Base-by-base conservation (phyloP, 2,113 vertebrate species). In the Proterorhinus semilunaris region DNA sequence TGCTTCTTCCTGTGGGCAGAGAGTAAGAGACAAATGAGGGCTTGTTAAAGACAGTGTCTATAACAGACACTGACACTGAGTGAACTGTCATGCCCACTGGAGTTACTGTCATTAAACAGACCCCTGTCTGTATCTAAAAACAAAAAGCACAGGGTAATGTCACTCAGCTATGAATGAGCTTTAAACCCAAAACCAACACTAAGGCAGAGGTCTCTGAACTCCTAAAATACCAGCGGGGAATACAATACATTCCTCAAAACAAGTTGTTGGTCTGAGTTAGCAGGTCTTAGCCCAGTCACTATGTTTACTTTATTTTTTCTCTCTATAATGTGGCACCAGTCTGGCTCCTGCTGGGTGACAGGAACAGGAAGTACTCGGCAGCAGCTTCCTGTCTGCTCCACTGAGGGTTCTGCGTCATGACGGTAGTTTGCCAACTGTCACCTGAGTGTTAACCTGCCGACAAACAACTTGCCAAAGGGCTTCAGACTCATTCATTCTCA, bases 1-100 rank as follows among this genome's bases (percentile, higher is more conserved):
- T 98, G 96, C 78, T 93, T 92, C 76, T 91, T 91, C 88, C 96
- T 98, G 88, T 0, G 6, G 75, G 10, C 48, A 73, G 81, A 63
- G 69, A 76, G 72, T 65, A 74, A 61, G 21, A 15, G 45, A 21
- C 69, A 79, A 78, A 83, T 53, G 49, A 57, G 66, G 68, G 75
- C 15, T 53, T 78, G 63, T 87, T 64, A 13, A 80, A 71, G 65
- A 72, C 53, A 55, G 72, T 63, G 16, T 71, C 16, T 62, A 46
- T 79, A 75, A 62, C 17, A 45, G 45, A 45, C 7, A 21, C 43
- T 78, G 72, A 62, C 11, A 16, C 10, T 61, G 46, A 74, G 81
- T 10, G 63, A 53, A 62, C 0, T 59, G 47, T 80, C 43, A 74
- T 52, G 7, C 69, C 61, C 8, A 59, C 36, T 82, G 86, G 59